Evolutionary conservation across 2,888 invertebrate genomes (phyloP), one percentile per base, ranked within the genome.

Genomic region (Lasioglossum vierecki): DNA sequence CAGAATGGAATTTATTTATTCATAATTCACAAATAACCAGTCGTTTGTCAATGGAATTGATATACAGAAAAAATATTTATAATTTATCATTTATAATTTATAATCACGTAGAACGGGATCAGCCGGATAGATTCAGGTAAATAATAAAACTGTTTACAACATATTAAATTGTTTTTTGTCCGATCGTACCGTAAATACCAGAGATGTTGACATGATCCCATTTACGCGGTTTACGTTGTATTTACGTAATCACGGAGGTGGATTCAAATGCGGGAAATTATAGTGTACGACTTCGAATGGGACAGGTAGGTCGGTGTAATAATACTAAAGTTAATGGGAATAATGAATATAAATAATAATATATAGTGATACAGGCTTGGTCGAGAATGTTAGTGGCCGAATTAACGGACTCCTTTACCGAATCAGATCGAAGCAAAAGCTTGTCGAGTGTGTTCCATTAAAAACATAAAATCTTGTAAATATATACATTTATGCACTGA

Each of bases 311-410:
- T 66, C 18, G 63, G 15, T 35, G 15, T 66, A 66, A 30, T 66
- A 66, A 66, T 66, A 30, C 63, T 66, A 18, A 35, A 66, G 63
- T 66, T 66, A 66, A 66, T 66, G 63, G 30, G 30, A 66, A 66
- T 66, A 66, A 66, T 66, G 63, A 60, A 60, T 60, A 60, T 60
- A 26, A 60, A 66, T 66, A 66, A 66, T 66, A 66, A 6, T 35
- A 66, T 30, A 66, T 18, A 30, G 30, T 6, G 13, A 30, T 66
- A 66, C 15, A 0, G 18, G 30, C 30, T 66, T 15, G 30, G 18
- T 66, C 18, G 26, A 66, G 5, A 15, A 30, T 18, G 63, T 35
- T 66, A 66, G 30, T 2, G 63, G 3, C 30, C 26, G 26, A 66
- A 66, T 30, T 30, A 66, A 66, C 18, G 15, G 15, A 13, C 63